A percentile compares a stretch with the other conserved stretches of the same genome.
These are phyloP conservation scores for Platyscapa corneri DNA, from an alignment of 1,140 invertebrate species.

Conservation along the genomic window DNA sequence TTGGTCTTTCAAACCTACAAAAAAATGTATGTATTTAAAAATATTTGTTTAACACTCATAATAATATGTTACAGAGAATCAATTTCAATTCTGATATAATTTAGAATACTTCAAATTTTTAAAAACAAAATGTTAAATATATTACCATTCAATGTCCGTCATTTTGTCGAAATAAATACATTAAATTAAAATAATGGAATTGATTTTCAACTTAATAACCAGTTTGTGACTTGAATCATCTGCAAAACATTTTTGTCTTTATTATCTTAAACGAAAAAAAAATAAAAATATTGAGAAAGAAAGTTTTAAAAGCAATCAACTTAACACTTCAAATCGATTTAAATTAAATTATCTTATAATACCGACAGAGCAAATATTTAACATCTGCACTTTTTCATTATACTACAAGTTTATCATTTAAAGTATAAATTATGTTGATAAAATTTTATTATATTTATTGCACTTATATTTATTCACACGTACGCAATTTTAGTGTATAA, in stretches of 20 bases:
- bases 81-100: too few relatives aligned
- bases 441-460: too few relatives aligned
- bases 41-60: neutral
- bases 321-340: neutral
- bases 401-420: too few relatives aligned
- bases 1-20: constrained; percentile 60
- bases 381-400: too few relatives aligned
- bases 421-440: too few relatives aligned
- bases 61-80: neutral
- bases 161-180: constrained; percentile 49
- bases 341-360: neutral
- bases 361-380: neutral
- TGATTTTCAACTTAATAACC: neutral
- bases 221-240: constrained; percentile 17
- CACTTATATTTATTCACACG: neutral
- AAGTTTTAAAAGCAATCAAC: neutral
- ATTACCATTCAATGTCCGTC: constrained; percentile 62
- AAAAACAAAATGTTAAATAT: too few relatives aligned
- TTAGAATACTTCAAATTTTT: neutral
- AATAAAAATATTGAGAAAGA: neutral
- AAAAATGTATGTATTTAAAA: constrained; percentile 26
- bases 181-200: neutral
- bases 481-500: neutral
- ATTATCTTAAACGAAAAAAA: constrained; percentile 3
- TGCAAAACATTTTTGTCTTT: constrained; percentile 1